Conservation (phyloP, 2,797 vertebrate species). For the Fratercula arctica region DNA sequence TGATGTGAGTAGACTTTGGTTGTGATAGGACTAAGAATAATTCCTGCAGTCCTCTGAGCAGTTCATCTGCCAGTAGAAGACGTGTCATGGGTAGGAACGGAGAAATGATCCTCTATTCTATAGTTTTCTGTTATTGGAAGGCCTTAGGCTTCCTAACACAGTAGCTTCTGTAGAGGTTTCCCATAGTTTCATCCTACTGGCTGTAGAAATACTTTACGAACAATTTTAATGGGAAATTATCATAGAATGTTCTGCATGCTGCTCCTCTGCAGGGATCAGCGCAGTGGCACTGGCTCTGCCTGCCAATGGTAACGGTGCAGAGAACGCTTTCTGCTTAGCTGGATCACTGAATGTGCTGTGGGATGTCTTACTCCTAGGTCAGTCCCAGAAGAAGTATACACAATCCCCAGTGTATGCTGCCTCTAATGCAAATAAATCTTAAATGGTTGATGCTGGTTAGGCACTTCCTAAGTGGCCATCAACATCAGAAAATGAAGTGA, state of each 20-base stretch:
- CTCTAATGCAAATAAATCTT: neutral
- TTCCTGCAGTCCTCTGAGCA: rapidly evolving
- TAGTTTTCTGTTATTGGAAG: neutral
- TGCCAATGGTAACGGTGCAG: rapidly evolving
- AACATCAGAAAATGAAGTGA: neutral
- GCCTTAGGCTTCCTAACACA: neutral
- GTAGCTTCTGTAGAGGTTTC: neutral
- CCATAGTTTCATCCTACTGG: neutral
- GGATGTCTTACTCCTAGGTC: neutral
- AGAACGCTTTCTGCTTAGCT: neutral
- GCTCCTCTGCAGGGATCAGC: neutral
- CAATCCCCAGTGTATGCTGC: neutral
- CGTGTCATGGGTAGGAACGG: neutral
- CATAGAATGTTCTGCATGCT: rapidly evolving
- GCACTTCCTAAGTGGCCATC: neutral
- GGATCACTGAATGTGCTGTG: rapidly evolving
- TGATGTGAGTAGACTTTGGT: neutral
- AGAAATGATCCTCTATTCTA: neutral
- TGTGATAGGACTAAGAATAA: neutral
- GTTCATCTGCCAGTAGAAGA: neutral
- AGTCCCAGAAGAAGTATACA: neutral
- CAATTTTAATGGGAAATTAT: too few relatives aligned
- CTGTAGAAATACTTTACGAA: neutral
- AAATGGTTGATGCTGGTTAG: neutral
- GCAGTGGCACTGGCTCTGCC: rapidly evolving